phyloP scores from a whole-genome alignment of 2,113 vertebrate species.

The Copsychus sechellarum region DNA sequence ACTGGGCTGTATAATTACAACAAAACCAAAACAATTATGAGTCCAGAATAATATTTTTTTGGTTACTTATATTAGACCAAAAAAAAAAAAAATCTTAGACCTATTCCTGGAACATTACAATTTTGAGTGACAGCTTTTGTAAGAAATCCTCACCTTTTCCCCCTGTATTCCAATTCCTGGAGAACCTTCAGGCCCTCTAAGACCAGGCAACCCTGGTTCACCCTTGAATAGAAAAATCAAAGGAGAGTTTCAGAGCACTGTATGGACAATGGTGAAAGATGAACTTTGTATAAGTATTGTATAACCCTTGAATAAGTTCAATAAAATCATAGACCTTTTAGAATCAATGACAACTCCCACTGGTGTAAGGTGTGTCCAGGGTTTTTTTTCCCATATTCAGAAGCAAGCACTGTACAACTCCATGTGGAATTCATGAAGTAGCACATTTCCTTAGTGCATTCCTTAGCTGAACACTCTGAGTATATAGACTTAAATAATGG shows the following conservation, averaged over 20 bases:
- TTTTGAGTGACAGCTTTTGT: neutral
- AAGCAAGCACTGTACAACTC: neutral
- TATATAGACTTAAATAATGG: neutral
- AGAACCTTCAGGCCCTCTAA: constrained; percentile 82
- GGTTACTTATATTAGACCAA: neutral
- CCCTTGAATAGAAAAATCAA: constrained; percentile 70
- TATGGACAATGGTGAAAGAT: neutral
- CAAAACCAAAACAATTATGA: neutral
- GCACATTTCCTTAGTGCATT: neutral
- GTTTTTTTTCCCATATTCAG: neutral
- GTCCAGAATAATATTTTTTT: neutral
- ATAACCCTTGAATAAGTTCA: neutral
- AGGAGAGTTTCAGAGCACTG: neutral
- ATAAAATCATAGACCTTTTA: neutral
- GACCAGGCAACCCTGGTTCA: constrained; percentile 82
- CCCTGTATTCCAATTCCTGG: constrained; percentile 85
- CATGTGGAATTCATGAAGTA: neutral
- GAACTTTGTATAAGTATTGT: neutral
- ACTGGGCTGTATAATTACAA: neutral
- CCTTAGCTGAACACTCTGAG: neutral
- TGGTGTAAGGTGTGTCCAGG: neutral
- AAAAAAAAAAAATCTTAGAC: neutral
- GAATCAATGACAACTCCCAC: neutral
- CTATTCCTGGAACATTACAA: neutral
- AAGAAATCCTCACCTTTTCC: constrained; percentile 79